Evolutionary conservation across 2,797 vertebrate species (phyloP).

Genomic region (Pempheris klunzingeri): DNA sequence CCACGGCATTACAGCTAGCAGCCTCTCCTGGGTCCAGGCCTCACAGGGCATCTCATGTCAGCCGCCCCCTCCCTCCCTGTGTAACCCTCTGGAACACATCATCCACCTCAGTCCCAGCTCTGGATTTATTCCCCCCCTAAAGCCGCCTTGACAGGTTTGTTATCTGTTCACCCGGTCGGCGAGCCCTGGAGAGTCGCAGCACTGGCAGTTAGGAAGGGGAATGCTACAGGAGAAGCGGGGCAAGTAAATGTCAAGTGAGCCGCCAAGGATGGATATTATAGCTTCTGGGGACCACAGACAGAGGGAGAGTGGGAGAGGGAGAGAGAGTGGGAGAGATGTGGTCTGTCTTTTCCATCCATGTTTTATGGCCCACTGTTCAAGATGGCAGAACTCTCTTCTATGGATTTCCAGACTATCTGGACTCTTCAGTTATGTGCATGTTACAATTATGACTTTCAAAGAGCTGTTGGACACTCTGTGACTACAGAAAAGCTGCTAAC

Average conservation of each 20-base stretch:
- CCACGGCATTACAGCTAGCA: conserved; percentile 84
- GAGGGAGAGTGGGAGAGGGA: conserved; percentile 42
- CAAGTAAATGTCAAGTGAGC: conserved; percentile 95
- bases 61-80: conserved; percentile 56
- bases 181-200: conserved; percentile 89
- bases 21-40: conserved; percentile 77
- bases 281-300: conserved; percentile 88
- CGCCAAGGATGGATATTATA: conserved; percentile 92
- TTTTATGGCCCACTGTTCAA: conserved; percentile 85
- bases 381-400: conserved; percentile 79
- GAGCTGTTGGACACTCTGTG: conserved; percentile 46
- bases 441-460: conserved; percentile 64
- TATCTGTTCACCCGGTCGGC: conserved; percentile 91
- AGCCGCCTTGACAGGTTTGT: conserved; percentile 92
- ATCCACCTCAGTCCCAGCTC: conserved; percentile 86
- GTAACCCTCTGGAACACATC: conserved; percentile 88
- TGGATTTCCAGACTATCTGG: conserved; percentile 80
- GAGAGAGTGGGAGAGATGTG: conserved; percentile 69
- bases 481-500: conserved; percentile 44
- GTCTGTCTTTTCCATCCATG: conserved; percentile 87
- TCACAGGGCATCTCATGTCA: conserved; percentile 88
- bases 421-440: conserved; percentile 60
- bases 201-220: conserved; percentile 87
- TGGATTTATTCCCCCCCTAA: conserved; percentile 90
- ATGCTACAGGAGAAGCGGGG: conserved; percentile 85